phyloP scores from a whole-genome alignment of 2,888 invertebrate species.

The Zootermopsis nevadensis region DNA sequence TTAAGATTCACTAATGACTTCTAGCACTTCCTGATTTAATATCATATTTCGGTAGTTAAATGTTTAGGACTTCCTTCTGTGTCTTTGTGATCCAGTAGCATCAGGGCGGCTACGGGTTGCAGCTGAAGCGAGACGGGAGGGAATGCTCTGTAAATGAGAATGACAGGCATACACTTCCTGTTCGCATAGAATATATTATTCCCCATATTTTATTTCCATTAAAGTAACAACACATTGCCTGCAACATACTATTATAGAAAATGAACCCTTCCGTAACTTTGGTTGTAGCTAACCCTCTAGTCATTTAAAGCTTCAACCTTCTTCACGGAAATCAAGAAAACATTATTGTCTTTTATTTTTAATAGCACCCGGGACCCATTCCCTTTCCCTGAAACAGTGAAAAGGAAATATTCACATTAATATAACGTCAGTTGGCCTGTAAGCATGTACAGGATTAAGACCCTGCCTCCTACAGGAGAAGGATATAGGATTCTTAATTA shows the following conservation, averaged over 20 bases:
- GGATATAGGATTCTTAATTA: background rate
- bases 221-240: background rate
- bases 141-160: conserved; percentile 3
- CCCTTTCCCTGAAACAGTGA: background rate
- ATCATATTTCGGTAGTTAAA: no score
- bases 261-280: background rate
- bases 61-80: no score
- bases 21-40: no score
- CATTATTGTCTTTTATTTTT: conserved; percentile 2
- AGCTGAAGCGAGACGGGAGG: conserved; percentile 29
- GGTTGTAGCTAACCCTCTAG: background rate
- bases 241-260: conserved; percentile 1
- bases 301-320: background rate
- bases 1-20: no score
- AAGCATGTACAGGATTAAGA: background rate
- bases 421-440: no score
- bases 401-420: conserved; percentile 15
- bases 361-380: no score
- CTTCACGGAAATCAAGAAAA: conserved; percentile 30
- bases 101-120: background rate
- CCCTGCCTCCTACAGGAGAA: background rate
- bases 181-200: conserved; percentile 17
- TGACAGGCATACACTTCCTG: conserved; percentile 1
- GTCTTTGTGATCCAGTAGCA: background rate
- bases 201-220: background rate